Evolutionary conservation across 2,888 invertebrate species (phyloP), one percentile per base, ranked within the genome.

Genomic region (Celastrina argiolus): DNA sequence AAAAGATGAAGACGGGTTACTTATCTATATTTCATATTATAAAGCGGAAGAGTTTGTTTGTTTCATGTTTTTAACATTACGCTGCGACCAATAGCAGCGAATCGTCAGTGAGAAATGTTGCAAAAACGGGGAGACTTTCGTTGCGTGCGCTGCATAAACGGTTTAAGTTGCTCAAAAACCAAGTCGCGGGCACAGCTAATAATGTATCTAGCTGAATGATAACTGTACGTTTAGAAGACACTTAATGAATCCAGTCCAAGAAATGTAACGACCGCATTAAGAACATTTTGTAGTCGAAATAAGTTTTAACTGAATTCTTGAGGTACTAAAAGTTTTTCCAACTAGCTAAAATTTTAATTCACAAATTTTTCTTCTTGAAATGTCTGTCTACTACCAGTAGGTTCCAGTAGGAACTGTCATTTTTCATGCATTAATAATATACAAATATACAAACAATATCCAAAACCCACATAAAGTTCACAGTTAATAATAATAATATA

Each of bases 401-500:
- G n/a, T n/a, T n/a, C n/a, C n/a, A 12, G 22, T 51, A 22, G 4
- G 4, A 51, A 2, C 16, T 16, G 12, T 8, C 51, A 51, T 12
- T 7, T 31, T 36, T 36, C 22, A 51, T 0, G 51, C 5, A 5
- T 45, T 16, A 8, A 45, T 12, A 10, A 12, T 4, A 51, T 12
- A 51, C 12, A 12, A 26, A 7, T 22, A 26, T 51, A 51, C 22
- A 22, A 12, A 51, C 12, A 26, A 14, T 51, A 22, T 26, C 22
- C 4, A 22, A 26, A 51, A 51, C 22, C 22, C 26, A 31, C 45
- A 18, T 2, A 51, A 51, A 51, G 51, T 41, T 16, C 41, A 26
- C 36, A 56, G 28, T 16, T 31, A 51, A 58, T 41, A 61, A 61
- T 66, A 41, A n/a, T n/a, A 45, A 45, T 56, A 22, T 64, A 66